These are phyloP conservation scores for Mythimna lalbum DNA, from an alignment of 2,888 invertebrate species.

Conservation along the genomic window DNA sequence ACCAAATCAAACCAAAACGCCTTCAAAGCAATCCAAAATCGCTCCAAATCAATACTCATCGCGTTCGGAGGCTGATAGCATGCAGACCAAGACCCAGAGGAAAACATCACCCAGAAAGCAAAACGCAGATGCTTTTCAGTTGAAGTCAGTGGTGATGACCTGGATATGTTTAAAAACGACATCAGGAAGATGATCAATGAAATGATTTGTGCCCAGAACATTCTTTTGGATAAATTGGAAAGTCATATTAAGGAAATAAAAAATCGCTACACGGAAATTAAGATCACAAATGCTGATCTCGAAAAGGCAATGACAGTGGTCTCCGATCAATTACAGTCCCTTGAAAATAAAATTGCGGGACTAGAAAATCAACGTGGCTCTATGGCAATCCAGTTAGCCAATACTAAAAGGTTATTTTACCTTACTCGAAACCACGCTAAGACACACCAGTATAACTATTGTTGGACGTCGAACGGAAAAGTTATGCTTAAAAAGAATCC, in stretches of 20 bases:
- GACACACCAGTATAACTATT: too few species aligned
- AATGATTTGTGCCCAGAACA: not conserved
- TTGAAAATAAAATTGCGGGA: slow-evolving; percentile 2
- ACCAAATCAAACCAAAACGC: too few species aligned
- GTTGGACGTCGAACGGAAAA: too few species aligned
- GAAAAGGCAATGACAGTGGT: not conserved
- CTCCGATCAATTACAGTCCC: slow-evolving; percentile 2
- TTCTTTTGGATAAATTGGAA: slow-evolving; percentile 4
- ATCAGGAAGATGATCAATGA: not conserved
- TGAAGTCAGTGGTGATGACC: not conserved
- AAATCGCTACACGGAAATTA: slow-evolving; percentile 4
- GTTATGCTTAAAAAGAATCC: too few species aligned
- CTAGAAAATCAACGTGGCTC: slow-evolving; percentile 4
- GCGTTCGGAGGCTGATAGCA: not conserved
- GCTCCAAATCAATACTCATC: not conserved
- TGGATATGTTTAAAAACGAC: not conserved
- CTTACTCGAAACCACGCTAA: too few species aligned
- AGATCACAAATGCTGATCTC: not conserved
- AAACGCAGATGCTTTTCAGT: slow-evolving; percentile 2
- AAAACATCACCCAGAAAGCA: not conserved
- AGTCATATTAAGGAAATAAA: slow-evolving; percentile 10
- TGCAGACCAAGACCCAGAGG: not conserved
- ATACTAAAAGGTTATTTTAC: too few species aligned
- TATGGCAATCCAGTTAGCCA: slow-evolving; percentile 11
- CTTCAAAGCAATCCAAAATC: too few species aligned